A percentile compares a stretch with the other conserved stretches of the same genome.
These are phyloP conservation scores for Morphnarchus princeps DNA, from an alignment of 2,113 vertebrate genomes.

Conservation along the genomic window DNA sequence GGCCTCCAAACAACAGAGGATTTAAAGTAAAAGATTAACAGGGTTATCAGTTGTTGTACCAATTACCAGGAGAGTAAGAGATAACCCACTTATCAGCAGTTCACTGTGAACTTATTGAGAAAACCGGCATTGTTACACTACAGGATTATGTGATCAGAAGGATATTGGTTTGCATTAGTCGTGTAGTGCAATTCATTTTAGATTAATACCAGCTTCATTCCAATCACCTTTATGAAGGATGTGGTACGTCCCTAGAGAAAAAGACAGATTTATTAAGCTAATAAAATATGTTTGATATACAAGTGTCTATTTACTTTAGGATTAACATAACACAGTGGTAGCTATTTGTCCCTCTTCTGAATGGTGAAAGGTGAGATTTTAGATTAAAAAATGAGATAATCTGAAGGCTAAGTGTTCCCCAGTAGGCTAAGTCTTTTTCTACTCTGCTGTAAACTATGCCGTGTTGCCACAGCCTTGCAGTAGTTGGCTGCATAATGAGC, in stretches of 20 bases:
- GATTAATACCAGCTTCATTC: not conserved
- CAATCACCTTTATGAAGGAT: not conserved
- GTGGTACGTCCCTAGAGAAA: not conserved
- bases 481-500: not conserved
- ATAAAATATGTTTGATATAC: not conserved
- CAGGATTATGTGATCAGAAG: not conserved
- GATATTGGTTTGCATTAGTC: not conserved
- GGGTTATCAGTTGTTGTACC: not conserved
- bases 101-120: not conserved
- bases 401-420: not conserved
- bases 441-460: not conserved
- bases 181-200: not conserved
- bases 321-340: not conserved
- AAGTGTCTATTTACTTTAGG: not conserved
- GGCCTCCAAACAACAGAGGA: not conserved
- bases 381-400: not conserved
- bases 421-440: not conserved
- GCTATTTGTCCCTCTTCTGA: not conserved
- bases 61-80: not conserved
- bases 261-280: not conserved
- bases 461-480: not conserved
- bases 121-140: not conserved
- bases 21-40: constrained; percentile 24
- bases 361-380: not conserved
- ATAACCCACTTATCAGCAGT: not conserved